Conservation (phyloP, 2,797 vertebrate genomes). For the Peromyscus melanophrys region DNA sequence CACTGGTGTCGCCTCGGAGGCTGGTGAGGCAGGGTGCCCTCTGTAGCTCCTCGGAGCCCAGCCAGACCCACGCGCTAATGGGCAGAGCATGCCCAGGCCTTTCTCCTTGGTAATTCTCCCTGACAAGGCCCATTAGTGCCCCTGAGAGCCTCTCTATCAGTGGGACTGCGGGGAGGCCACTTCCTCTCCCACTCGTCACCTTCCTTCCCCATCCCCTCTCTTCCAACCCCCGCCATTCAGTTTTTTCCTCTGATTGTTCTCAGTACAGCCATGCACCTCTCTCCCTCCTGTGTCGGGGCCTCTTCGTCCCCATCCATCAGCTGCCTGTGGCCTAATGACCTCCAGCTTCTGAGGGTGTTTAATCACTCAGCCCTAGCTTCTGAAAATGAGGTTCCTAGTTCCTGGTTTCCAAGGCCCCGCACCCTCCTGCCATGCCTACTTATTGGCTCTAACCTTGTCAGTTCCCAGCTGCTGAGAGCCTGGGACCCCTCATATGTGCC, state of each 20-base stretch:
- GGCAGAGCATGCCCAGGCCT: background rate
- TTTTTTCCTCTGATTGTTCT: constrained; percentile 77
- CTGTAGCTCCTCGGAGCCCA: background rate
- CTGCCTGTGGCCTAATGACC: background rate
- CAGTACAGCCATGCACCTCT: background rate
- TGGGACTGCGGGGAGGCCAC: background rate
- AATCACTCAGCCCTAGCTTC: background rate
- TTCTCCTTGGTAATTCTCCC: background rate
- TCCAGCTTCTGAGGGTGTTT: background rate
- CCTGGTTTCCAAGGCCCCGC: background rate
- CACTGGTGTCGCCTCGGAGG: background rate
- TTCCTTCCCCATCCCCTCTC: constrained; percentile 32
- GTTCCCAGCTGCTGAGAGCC: background rate
- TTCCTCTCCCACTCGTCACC: constrained; percentile 7
- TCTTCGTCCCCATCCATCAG: background rate
- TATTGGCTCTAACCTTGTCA: background rate
- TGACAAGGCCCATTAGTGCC: background rate
- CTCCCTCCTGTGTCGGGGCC: background rate
- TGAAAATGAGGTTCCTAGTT: background rate
- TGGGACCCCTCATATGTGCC: background rate
- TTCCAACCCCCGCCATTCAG: constrained; percentile 26
- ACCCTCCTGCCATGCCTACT: background rate
- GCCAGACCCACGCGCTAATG: background rate
- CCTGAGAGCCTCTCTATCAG: constrained; percentile 18
- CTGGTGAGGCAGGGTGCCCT: background rate